phyloP scores from a whole-genome alignment of 2,888 invertebrate species.

The Latrodectus hesperus region DNA sequence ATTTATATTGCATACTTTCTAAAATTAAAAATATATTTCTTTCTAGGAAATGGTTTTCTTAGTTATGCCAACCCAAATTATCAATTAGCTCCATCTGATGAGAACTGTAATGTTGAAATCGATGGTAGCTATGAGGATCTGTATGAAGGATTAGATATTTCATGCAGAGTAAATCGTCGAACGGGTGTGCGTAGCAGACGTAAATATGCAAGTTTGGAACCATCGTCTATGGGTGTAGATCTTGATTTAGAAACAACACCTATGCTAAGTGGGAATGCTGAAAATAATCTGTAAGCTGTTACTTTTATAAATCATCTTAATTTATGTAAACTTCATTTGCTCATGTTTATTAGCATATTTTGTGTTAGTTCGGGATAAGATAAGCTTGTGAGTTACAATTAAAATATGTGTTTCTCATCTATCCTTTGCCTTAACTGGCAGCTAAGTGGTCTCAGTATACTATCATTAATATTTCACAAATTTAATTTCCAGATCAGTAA shows the following conservation, averaged over 20 bases:
- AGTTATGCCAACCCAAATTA: constrained; percentile 95
- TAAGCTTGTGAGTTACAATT: no score
- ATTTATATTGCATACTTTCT: no score
- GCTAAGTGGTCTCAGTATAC: no score
- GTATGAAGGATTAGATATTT: constrained; percentile 82
- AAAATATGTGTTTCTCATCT: no score
- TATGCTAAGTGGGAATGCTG: constrained; percentile 50
- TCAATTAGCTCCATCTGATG: constrained; percentile 84
- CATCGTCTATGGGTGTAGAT: constrained; percentile 82
- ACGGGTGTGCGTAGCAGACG: constrained; percentile 77
- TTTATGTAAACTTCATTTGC: no score
- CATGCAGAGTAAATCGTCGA: constrained; percentile 68
- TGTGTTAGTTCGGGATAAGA: no score
- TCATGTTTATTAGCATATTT: no score
- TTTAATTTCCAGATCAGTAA: no score
- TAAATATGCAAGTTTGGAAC: constrained; percentile 81
- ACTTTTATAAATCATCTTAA: no score
- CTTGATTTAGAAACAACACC: constrained; percentile 74
- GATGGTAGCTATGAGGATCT: constrained; percentile 73
- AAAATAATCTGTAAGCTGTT: constrained; percentile 62
- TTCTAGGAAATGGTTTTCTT: constrained; percentile 89
- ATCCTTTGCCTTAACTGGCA: no score
- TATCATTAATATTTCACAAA: no score
- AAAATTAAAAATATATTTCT: constrained; percentile 71
- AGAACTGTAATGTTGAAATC: constrained; percentile 81